Conservation (phyloP, 2,113 vertebrate species). For the Mesocricetus auratus region DNA sequence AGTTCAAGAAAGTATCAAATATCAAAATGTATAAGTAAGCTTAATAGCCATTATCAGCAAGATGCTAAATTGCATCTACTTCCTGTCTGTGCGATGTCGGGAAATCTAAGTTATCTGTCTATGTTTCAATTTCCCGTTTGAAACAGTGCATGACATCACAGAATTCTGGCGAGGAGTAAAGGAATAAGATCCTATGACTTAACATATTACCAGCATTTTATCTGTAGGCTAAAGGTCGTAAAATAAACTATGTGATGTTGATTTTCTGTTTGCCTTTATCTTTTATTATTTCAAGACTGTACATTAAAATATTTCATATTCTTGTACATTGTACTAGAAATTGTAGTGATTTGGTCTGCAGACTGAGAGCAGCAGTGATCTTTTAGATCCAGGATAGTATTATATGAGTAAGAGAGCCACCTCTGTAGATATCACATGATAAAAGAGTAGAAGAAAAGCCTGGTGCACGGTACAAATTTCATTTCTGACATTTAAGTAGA, state of each 20-base stretch:
- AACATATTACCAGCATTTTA: background rate
- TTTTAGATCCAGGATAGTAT: background rate
- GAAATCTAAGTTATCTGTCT: background rate
- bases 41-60: background rate
- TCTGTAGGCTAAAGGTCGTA: background rate
- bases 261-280: background rate
- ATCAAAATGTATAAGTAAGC: background rate
- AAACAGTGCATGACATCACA: background rate
- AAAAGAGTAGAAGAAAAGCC: background rate
- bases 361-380: background rate
- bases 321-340: background rate
- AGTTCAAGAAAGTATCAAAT: background rate
- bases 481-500: conserved; percentile 29
- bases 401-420: background rate
- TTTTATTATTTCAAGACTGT: conserved; percentile 8
- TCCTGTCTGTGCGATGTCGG: background rate
- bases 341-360: background rate
- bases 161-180: background rate
- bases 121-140: background rate
- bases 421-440: background rate
- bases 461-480: background rate
- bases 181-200: background rate
- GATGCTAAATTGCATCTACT: background rate
- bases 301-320: conserved; percentile 18
- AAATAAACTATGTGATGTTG: background rate